These are phyloP conservation scores for Premnoplex brunnescens DNA, from an alignment of 2,797 vertebrate species.

Conservation along the genomic window DNA sequence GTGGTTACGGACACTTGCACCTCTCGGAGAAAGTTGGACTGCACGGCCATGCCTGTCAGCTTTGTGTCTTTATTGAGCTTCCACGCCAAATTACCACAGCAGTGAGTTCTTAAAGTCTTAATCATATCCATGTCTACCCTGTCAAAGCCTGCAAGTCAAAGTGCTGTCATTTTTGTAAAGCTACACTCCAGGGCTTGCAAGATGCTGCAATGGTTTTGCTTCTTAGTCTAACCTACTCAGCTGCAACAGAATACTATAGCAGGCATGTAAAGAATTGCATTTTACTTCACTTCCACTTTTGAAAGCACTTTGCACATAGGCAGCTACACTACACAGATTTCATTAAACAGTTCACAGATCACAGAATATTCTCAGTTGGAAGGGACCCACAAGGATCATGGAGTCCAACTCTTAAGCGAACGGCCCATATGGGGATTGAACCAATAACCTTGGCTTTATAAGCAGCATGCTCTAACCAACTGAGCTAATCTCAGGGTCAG, in stretches of 20 bases:
- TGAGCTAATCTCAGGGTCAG: background rate
- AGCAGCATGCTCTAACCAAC: background rate
- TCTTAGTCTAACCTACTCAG: background rate
- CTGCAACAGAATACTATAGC: background rate
- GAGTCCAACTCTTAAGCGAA: background rate
- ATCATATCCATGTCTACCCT: background rate
- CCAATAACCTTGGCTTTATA: background rate
- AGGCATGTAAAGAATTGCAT: background rate
- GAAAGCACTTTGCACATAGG: background rate
- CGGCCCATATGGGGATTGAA: background rate
- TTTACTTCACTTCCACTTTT: background rate
- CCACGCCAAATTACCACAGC: background rate
- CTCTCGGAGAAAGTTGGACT: background rate
- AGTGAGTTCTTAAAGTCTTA: background rate
- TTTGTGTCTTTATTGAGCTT: background rate
- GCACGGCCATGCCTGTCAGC: background rate
- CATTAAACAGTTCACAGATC: background rate
- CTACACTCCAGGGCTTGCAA: background rate
- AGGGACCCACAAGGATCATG: background rate
- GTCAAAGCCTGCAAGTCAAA: fast-evolving
- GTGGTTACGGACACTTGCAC: background rate
- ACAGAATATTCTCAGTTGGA: background rate
- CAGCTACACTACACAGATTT: background rate
- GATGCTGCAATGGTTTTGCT: background rate
- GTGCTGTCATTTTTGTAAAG: background rate